Conservation (phyloP, 1,140 invertebrate genomes). For the Ptiloglossa arizonensis region DNA sequence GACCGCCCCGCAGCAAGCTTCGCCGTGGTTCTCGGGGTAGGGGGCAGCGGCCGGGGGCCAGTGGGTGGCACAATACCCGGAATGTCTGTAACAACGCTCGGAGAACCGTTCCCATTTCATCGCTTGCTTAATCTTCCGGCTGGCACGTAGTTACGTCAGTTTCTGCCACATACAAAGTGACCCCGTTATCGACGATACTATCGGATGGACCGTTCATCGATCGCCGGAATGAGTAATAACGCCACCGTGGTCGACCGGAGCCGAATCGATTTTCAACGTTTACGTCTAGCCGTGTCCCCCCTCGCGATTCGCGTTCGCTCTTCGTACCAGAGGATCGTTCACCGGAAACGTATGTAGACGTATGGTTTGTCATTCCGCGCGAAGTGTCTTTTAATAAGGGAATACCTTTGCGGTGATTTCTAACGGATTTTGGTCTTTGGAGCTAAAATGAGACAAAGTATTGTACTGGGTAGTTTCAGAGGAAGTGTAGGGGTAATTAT, state of each 20-base stretch:
- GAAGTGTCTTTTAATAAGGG: too few species aligned
- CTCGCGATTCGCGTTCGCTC: too few species aligned
- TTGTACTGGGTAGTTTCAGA: too few species aligned
- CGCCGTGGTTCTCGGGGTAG: conserved; percentile 24
- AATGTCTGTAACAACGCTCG: conserved; percentile 61
- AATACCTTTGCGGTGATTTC: too few species aligned
- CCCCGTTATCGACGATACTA: conserved; percentile 49
- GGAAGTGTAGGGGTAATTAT: too few species aligned
- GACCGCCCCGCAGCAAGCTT: conserved; percentile 64
- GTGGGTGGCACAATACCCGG: conserved; percentile 49
- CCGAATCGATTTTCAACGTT: conserved; percentile 46
- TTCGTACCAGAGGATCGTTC: too few species aligned
- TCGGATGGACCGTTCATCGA: conserved; percentile 38
- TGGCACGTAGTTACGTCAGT: conserved; percentile 65
- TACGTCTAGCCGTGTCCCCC: too few species aligned
- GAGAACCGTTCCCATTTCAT: conserved; percentile 69
- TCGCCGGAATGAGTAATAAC: conserved; percentile 38
- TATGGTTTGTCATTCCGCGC: too few species aligned
- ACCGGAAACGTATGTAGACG: too few species aligned
- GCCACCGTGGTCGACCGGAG: conserved; percentile 31
- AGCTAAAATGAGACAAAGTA: too few species aligned
- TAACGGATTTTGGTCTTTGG: too few species aligned
- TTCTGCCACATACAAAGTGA: conserved; percentile 50
- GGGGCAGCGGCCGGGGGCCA: not conserved
- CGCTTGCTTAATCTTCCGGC: conserved; percentile 74